Conservation (phyloP, 2,888 invertebrate genomes). For the Homarus gammarus region DNA sequence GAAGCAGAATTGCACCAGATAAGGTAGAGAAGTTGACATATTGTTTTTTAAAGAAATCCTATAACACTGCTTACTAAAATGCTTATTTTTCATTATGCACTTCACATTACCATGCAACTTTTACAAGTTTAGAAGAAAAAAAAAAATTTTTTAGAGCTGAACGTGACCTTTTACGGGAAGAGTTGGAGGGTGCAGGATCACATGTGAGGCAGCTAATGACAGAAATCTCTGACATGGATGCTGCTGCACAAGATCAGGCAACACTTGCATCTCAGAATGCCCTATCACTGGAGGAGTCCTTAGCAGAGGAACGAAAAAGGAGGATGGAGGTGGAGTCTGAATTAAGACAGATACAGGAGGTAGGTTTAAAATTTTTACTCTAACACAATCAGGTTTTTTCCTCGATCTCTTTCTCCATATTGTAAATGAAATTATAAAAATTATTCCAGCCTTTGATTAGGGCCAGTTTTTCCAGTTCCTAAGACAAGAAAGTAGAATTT, state of each 20-base stretch:
- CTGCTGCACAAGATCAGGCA: constrained; percentile 80
- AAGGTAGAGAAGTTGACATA: constrained; percentile 78
- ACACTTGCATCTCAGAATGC: constrained; percentile 80
- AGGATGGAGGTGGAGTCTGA: constrained; percentile 80
- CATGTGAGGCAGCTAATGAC: constrained; percentile 80
- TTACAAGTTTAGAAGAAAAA: too few species aligned
- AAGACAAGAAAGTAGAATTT: too few species aligned
- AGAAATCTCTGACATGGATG: constrained; percentile 81
- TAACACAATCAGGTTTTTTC: neutral
- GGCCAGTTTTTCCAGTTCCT: neutral
- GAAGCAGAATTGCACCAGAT: constrained; percentile 83
- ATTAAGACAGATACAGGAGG: constrained; percentile 80
- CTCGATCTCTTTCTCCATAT: too few species aligned
- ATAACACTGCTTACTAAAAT: too few species aligned
- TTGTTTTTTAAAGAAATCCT: too few species aligned
- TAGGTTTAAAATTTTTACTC: constrained; percentile 72
- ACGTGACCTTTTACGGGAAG: constrained; percentile 82
- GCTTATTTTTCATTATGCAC: too few species aligned
- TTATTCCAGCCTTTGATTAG: too few species aligned
- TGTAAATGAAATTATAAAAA: too few species aligned
- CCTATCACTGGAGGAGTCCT: constrained; percentile 80
- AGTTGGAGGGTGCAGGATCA: constrained; percentile 81
- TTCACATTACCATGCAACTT: neutral
- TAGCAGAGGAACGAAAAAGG: constrained; percentile 79
- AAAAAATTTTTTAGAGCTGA: constrained; percentile 81